Percentiles rank a stretch among this genome's conserved stretches.
These are phyloP conservation scores for Blastomussa wellsi DNA, from an alignment of 92 coral and sea anemone species.

Conservation along the genomic window DNA sequence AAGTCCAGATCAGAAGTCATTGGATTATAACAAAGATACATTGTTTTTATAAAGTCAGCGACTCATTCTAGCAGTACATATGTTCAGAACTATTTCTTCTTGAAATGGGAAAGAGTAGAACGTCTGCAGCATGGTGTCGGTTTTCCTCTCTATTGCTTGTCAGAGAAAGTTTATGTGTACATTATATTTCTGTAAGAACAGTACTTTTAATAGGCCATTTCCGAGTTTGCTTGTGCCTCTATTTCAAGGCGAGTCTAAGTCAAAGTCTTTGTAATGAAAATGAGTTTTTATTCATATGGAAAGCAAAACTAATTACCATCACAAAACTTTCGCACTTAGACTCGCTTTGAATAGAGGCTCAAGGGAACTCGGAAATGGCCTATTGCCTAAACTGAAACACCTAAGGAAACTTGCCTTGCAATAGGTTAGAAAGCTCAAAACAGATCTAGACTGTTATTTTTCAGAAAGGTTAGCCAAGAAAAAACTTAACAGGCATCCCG, in stretches of 20 bases:
- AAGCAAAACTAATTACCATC: too few species aligned
- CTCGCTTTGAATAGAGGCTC: too few species aligned
- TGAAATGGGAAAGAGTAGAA: background rate
- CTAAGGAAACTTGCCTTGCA: too few species aligned
- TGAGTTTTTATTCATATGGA: too few species aligned
- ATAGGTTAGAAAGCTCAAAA: background rate
- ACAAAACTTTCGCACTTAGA: too few species aligned
- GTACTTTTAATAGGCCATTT: too few species aligned
- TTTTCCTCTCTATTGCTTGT: background rate
- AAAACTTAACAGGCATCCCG: too few species aligned
- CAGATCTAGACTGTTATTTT: background rate
- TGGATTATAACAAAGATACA: slow-evolving; percentile 28
- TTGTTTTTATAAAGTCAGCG: background rate
- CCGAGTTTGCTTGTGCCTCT: too few species aligned
- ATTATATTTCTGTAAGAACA: background rate
- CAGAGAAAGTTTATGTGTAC: background rate
- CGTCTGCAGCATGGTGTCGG: background rate
- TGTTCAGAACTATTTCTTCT: background rate
- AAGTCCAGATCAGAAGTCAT: slow-evolving; percentile 75
- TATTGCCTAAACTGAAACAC: too few species aligned
- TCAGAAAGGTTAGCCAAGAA: background rate
- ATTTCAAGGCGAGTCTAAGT: too few species aligned
- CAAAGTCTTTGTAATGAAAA: too few species aligned
- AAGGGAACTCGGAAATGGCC: too few species aligned
- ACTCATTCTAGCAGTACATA: background rate